These are phyloP conservation scores for Harpagifer antarcticus DNA, from an alignment of 2,797 vertebrate genomes.

Conservation along the genomic window DNA sequence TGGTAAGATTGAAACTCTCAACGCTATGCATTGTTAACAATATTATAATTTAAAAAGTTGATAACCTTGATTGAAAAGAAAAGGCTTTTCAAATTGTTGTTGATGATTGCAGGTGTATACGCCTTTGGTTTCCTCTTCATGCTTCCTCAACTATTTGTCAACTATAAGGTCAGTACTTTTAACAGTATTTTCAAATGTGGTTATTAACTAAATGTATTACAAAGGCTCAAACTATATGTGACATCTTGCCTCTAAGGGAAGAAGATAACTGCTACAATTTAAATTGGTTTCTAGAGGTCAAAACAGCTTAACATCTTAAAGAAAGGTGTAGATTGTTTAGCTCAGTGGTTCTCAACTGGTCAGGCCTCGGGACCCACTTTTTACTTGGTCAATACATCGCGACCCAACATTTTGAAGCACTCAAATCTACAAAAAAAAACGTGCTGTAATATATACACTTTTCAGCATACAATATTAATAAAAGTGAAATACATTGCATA, in stretches of 20 bases:
- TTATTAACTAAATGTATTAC: not conserved
- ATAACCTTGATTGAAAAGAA: not conserved
- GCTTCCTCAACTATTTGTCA: conserved; percentile 99
- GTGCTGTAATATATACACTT: no score
- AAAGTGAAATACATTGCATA: no score
- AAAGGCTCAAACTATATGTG: not conserved
- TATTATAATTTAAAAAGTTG: not conserved
- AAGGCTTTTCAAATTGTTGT: not conserved
- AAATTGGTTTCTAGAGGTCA: not conserved
- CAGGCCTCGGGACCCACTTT: no score
- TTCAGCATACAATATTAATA: no score
- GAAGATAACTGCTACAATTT: not conserved
- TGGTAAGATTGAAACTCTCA: conserved; percentile 80
- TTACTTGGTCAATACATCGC: no score
- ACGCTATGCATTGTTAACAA: not conserved
- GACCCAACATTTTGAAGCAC: no score
- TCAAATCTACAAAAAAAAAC: no score
- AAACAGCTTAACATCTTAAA: not conserved
- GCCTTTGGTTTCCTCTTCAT: conserved; percentile 99
- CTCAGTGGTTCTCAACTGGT: no score
- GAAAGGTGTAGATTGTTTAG: not conserved
- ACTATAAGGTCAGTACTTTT: conserved; percentile 92
- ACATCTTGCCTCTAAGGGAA: not conserved
- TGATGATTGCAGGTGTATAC: conserved; percentile 90
- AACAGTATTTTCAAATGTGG: not conserved